Conservation (phyloP, 2,113 vertebrate genomes). For the Pardalotus punctatus region DNA sequence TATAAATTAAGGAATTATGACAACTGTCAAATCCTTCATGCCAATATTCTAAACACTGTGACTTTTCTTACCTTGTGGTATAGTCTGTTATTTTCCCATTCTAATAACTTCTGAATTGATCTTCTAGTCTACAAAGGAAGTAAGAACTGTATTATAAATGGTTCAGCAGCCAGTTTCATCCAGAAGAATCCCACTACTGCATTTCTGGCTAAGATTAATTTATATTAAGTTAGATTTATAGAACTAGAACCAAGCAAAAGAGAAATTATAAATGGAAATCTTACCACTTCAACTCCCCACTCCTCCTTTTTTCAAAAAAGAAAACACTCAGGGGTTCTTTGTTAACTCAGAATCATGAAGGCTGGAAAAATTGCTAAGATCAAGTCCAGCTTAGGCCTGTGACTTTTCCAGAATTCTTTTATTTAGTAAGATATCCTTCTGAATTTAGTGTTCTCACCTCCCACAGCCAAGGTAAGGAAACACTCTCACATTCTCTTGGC, state of each 20-base stretch:
- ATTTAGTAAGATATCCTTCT: not conserved
- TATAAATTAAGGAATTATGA: not conserved
- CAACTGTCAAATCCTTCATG: not conserved
- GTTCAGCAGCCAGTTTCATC: not conserved
- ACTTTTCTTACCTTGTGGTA: conserved; percentile 93
- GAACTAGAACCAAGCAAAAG: not conserved
- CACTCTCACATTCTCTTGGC: not conserved
- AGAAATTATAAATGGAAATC: not conserved
- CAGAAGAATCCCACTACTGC: not conserved
- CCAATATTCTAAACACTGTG: not conserved
- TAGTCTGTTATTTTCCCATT: conserved; percentile 98
- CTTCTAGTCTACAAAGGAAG: conserved; percentile 87
- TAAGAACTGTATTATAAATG: conserved; percentile 50
- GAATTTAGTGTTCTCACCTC: not conserved
- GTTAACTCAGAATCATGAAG: not conserved
- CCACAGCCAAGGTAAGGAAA: not conserved
- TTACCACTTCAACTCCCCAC: not conserved
- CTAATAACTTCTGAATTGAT: conserved; percentile 97
- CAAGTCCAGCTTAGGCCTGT: not conserved
- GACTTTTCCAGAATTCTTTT: not conserved
- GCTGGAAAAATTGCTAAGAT: not conserved
- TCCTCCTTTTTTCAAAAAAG: not conserved
- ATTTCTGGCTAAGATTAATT: not conserved
- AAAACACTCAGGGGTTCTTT: not conserved
- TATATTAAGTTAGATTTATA: not conserved